phyloP scores from a whole-genome alignment of 1,140 invertebrate species.

The Planococcus citri region DNA sequence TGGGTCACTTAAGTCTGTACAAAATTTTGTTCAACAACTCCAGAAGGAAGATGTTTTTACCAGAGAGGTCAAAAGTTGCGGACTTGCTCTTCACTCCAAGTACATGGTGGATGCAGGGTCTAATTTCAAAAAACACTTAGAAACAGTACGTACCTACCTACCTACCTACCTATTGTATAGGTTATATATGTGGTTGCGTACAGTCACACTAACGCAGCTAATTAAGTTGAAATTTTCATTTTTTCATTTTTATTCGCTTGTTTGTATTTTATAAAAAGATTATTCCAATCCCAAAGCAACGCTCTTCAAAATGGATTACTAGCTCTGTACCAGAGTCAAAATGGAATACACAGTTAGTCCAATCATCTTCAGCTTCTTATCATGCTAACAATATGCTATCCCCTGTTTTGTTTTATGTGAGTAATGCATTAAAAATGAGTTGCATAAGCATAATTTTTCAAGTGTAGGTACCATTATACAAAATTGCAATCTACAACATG shows the following conservation, averaged over 20 bases:
- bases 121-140: no score
- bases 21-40: conserved; percentile 59
- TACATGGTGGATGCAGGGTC: conserved; percentile 36
- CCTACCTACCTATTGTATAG: no score
- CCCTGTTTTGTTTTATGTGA: conserved; percentile 62
- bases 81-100: conserved; percentile 83
- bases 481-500: conserved; percentile 30
- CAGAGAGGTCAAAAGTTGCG: conserved; percentile 70
- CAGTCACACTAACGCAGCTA: no score
- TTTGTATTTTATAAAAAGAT: no score
- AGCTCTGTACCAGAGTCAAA: conserved; percentile 51
- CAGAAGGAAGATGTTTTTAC: conserved; percentile 71
- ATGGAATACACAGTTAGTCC: conserved; percentile 54
- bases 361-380: conserved; percentile 76
- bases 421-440: neutral
- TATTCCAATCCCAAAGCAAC: conserved; percentile 61
- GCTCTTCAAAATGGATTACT: conserved; percentile 74
- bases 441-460: neutral
- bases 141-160: neutral
- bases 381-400: conserved; percentile 91
- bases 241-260: no score
- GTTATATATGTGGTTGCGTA: no score
- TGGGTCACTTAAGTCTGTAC: conserved; percentile 58
- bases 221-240: no score
- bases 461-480: neutral